A percentile compares a stretch with the other conserved stretches of the same genome.
Evolutionary conservation across 2,888 invertebrate genomes (phyloP).

Genomic region (Gandaritis pyraliata): DNA sequence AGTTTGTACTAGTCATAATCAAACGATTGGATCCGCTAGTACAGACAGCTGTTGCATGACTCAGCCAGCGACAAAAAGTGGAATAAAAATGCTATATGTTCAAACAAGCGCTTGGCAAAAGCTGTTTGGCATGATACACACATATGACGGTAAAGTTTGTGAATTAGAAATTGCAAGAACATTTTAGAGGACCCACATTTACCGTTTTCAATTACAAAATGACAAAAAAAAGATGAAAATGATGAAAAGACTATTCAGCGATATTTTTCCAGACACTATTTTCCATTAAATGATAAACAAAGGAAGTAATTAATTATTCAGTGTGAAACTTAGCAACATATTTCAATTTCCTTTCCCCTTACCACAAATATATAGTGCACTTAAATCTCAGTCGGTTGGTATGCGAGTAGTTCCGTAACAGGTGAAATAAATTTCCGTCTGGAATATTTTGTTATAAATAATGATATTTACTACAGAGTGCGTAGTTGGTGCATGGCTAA

Average conservation of each 20-base stretch:
- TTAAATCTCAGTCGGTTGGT: constrained; percentile 44
- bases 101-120: constrained; percentile 15
- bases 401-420: constrained; percentile 47
- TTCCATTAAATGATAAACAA: neutral
- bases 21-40: constrained; percentile 19
- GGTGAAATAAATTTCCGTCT: constrained; percentile 50
- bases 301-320: constrained; percentile 13
- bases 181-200: neutral
- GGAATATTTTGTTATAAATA: constrained; percentile 49
- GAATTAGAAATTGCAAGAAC: neutral
- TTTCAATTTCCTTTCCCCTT: constrained; percentile 28
- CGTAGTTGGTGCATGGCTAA: constrained; percentile 46
- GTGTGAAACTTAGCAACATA: constrained; percentile 20
- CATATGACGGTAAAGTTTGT: neutral
- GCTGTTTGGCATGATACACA: constrained; percentile 6
- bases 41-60: constrained; percentile 12
- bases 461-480: constrained; percentile 42
- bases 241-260: neutral
- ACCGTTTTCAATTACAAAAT: neutral
- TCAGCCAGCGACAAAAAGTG: constrained; percentile 11
- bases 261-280: neutral
- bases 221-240: too few relatives aligned
- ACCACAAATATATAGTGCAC: constrained; percentile 46
- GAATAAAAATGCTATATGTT: constrained; percentile 12
- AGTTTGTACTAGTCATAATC: constrained; percentile 17